phyloP scores from a whole-genome alignment of 2,113 vertebrate genomes.

The Helogale parvula region DNA sequence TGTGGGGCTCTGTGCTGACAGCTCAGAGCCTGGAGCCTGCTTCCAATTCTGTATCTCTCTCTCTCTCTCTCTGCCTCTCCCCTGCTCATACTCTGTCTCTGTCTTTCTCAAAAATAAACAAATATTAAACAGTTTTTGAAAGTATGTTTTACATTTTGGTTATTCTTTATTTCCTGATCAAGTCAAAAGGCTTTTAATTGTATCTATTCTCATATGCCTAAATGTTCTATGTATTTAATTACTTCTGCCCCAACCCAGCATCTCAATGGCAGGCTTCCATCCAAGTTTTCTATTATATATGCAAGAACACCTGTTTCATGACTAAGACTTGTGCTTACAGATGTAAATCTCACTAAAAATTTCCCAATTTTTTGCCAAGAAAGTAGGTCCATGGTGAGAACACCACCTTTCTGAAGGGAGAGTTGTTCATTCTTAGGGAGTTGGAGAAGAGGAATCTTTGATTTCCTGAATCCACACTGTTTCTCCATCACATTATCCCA shows the following conservation, averaged over 20 bases:
- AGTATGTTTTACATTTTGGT: background rate
- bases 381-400: background rate
- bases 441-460: background rate
- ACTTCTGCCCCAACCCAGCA: background rate
- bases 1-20: too few relatives aligned
- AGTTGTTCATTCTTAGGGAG: background rate
- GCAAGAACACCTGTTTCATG: background rate
- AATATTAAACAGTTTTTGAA: background rate
- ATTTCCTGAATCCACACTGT: background rate
- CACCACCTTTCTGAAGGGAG: background rate
- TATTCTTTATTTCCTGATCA: background rate
- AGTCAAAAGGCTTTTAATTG: background rate
- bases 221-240: background rate
- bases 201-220: background rate
- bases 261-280: background rate
- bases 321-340: background rate
- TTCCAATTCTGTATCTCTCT: too few relatives aligned
- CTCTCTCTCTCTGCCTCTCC: too few relatives aligned
- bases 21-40: too few relatives aligned
- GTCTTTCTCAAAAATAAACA: too few relatives aligned
- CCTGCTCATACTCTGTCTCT: too few relatives aligned
- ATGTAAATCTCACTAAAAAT: background rate
- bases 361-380: background rate
- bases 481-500: background rate
- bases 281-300: background rate